phyloP scores from a whole-genome alignment of 92 coral and sea anemone species.

The Virgularia gustaviana region DNA sequence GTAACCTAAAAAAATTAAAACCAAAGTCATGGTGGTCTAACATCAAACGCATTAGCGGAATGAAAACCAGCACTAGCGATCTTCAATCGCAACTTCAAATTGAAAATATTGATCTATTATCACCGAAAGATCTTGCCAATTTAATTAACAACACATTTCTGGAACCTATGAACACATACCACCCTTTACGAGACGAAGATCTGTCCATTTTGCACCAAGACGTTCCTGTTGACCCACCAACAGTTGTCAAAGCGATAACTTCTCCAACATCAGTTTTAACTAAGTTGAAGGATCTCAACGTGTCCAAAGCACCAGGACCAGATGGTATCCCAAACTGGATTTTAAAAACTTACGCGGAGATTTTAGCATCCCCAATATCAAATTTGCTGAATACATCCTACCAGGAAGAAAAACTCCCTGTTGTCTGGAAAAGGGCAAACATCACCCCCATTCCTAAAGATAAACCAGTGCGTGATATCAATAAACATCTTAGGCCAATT shows the following conservation, averaged over 20 bases:
- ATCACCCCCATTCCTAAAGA: constrained; percentile 16
- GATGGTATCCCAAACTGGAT: constrained; percentile 44
- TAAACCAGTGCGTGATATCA: constrained; percentile 7
- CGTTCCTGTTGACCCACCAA: constrained; percentile 23
- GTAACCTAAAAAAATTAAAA: constrained; percentile 30
- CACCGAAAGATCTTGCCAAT: constrained; percentile 26
- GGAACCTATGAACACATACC: constrained; percentile 31
- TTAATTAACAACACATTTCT: constrained; percentile 29
- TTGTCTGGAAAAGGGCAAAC: constrained; percentile 1
- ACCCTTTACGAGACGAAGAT: constrained; percentile 13
- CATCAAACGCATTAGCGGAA: constrained; percentile 40
- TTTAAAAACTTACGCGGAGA: constrained; percentile 33
- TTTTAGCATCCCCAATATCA: constrained; percentile 29
- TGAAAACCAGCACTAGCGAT: constrained; percentile 23
- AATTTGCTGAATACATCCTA: constrained; percentile 20
- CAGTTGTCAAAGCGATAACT: constrained; percentile 4
- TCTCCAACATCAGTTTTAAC: constrained; percentile 18
- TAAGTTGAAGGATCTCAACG: constrained; percentile 25
- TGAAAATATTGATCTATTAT: constrained; percentile 6
- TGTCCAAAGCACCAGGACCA: constrained; percentile 40
- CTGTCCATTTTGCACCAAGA: constrained; percentile 25
- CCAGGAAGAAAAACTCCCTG: constrained; percentile 23
- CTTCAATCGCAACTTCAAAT: constrained; percentile 19
- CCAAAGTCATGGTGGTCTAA: constrained; percentile 34
- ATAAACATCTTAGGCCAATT: constrained; percentile 14